These are phyloP conservation scores for Gobionotothen gibberifrons DNA, from an alignment of 2,797 vertebrate species.

Conservation along the genomic window DNA sequence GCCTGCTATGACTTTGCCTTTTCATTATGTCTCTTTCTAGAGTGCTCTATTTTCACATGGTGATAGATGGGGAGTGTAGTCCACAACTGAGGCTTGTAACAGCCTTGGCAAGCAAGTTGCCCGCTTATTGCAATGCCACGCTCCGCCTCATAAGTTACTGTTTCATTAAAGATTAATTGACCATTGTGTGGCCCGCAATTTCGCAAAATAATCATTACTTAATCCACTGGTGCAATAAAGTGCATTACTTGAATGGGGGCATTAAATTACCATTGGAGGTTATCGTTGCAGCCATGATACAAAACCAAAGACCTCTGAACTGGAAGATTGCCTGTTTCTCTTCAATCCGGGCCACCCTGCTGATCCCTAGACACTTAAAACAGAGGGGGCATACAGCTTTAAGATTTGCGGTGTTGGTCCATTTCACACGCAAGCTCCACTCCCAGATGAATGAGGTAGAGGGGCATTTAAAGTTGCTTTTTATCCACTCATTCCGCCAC, in stretches of 20 bases:
- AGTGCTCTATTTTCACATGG: slow-evolving; percentile 66
- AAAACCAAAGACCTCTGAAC: slow-evolving; percentile 71
- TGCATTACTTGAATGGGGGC: slow-evolving; percentile 77
- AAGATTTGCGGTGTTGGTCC: slow-evolving; percentile 56
- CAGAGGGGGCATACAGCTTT: slow-evolving; percentile 42
- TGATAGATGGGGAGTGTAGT: slow-evolving; percentile 69
- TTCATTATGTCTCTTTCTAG: slow-evolving; percentile 62
- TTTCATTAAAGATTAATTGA: slow-evolving; percentile 88
- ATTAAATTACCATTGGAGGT: slow-evolving; percentile 78
- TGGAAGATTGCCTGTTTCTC: slow-evolving; percentile 65
- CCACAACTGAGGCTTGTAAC: slow-evolving; percentile 75
- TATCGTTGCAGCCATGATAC: slow-evolving; percentile 69
- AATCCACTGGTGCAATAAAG: slow-evolving; percentile 82
- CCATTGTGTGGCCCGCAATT: slow-evolving; percentile 83
- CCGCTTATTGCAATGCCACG: slow-evolving; percentile 72
- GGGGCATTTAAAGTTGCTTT: slow-evolving; percentile 68
- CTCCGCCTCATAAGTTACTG: slow-evolving; percentile 80
- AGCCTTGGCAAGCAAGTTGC: slow-evolving; percentile 73
- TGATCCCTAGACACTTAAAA: slow-evolving; percentile 52
- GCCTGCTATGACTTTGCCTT: slow-evolving; percentile 60
- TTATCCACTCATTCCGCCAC: slow-evolving; percentile 70
- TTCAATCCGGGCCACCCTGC: slow-evolving; percentile 32
- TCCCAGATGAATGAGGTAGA: slow-evolving; percentile 49
- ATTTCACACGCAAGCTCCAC: slow-evolving; percentile 53
- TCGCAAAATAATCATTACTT: slow-evolving; percentile 87